Evolutionary conservation across 2,888 invertebrate species (phyloP).

Genomic region (Noctua janthina): DNA sequence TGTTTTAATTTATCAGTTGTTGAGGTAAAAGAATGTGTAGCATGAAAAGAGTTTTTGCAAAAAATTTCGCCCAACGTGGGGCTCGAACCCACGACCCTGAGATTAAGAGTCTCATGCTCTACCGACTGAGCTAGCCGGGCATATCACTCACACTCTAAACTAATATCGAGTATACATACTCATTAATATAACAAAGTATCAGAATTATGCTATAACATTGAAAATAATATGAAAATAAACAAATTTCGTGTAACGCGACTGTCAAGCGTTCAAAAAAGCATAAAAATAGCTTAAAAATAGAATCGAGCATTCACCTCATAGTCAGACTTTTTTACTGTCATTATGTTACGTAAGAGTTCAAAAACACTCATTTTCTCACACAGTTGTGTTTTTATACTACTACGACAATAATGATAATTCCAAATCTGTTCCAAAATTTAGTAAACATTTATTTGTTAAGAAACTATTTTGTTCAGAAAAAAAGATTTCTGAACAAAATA

Average conservation of each 20-base stretch:
- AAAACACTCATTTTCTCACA: background rate
- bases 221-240: background rate
- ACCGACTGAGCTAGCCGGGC: conserved; percentile 87
- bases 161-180: too few relatives aligned
- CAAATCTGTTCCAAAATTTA: too few relatives aligned
- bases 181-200: too few relatives aligned
- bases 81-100: conserved; percentile 91
- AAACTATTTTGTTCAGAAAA: too few relatives aligned
- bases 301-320: background rate
- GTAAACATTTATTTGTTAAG: too few relatives aligned
- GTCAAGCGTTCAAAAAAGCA: background rate
- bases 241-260: background rate
- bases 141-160: too few relatives aligned
- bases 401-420: too few relatives aligned
- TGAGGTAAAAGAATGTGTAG: background rate
- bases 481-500: too few relatives aligned
- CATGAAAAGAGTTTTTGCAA: conserved; percentile 6
- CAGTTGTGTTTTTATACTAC: too few relatives aligned
- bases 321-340: background rate
- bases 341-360: background rate
- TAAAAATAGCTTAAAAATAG: conserved; percentile 7
- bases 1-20: background rate
- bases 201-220: background rate
- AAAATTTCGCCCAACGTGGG: conserved; percentile 88
- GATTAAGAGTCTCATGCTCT: conserved; percentile 90